Base-by-base conservation (phyloP, 2,797 vertebrate species). In the Notamacropus eugenii region DNA sequence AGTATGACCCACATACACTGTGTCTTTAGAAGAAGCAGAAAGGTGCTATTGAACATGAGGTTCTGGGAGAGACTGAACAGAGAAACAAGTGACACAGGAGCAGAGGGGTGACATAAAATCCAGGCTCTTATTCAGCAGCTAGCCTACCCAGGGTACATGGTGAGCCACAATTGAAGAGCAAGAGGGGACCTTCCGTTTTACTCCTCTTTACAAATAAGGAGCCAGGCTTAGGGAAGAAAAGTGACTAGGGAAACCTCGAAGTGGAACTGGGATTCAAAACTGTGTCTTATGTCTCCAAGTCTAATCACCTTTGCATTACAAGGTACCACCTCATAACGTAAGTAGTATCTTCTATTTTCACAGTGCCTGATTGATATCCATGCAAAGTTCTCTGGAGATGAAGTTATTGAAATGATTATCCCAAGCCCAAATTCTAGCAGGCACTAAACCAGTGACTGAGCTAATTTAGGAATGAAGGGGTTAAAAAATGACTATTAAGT, bases 341-440 rank as follows among this genome's bases (percentile, higher is more conserved):
- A 82, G 12, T 90, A 50, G 55, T 31, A 87, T 93, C 95, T 96
- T 28, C 82, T 93, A 2, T 82, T 96, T 95, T 74, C 40, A 92
- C 14, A 91, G 46, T 27, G 2, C 92, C 87, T 40, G 52, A 4
- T 3, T 54, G 4, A 1, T 56, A 8, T 24, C 28, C 91, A 34
- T 95, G 40, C 67, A 58, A 57, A 94, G 55, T 95, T 59, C 91
- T n/a, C 94, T n/a, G 87, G 1, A 74, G 93, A 50, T 50, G 52
- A 24, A 5, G 14, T 28, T 92, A 0, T 93, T 93, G 91, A 90
- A 91, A 55, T 95, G 90, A 93, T 58, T 96, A 34, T 96, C n/a
- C 54, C 91, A 90, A 93, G 16, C 14, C 9, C 13, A 87, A 24
- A n/a, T 57, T 54, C 3, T 55, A 91, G 94, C 74, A 46, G 22